phyloP scores from a whole-genome alignment of 2,888 invertebrate genomes.

The Erebia palarica region DNA sequence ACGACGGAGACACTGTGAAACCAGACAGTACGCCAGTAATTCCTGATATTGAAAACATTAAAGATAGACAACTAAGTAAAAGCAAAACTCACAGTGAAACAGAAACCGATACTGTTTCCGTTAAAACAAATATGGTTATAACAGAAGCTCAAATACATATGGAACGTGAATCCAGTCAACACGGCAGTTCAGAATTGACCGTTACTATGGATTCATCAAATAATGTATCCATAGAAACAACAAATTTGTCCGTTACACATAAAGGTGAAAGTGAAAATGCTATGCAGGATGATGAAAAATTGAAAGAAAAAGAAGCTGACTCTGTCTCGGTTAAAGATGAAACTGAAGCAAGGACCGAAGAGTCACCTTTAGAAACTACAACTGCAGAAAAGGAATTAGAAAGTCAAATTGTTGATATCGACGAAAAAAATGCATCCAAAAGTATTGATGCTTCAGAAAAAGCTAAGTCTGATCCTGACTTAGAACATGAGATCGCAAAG shows the following conservation, averaged over 20 bases:
- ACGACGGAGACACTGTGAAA: conserved; percentile 44
- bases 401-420: conserved; percentile 13
- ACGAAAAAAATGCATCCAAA: conserved; percentile 31
- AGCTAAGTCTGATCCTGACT: conserved; percentile 10
- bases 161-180: conserved; percentile 70
- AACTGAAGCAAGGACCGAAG: conserved; percentile 5
- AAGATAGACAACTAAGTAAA: conserved; percentile 55
- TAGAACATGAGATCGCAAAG: conserved; percentile 20
- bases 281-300: conserved; percentile 33
- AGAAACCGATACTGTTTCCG: conserved; percentile 74
- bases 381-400: neutral
- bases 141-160: conserved; percentile 81
- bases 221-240: conserved; percentile 72
- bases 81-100: conserved; percentile 70
- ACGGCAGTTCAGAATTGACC: conserved; percentile 72
- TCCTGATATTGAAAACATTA: conserved; percentile 50
- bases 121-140: conserved; percentile 76
- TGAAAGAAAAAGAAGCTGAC: conserved; percentile 24
- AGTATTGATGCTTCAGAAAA: conserved; percentile 32
- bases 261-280: conserved; percentile 57
- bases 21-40: conserved; percentile 32
- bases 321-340: conserved; percentile 4
- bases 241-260: conserved; percentile 66
- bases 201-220: conserved; percentile 73
- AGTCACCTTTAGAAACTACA: conserved; percentile 4